Evolutionary conservation across 2,797 vertebrate genomes (phyloP).

Genomic region (Argyrosomus regius): DNA sequence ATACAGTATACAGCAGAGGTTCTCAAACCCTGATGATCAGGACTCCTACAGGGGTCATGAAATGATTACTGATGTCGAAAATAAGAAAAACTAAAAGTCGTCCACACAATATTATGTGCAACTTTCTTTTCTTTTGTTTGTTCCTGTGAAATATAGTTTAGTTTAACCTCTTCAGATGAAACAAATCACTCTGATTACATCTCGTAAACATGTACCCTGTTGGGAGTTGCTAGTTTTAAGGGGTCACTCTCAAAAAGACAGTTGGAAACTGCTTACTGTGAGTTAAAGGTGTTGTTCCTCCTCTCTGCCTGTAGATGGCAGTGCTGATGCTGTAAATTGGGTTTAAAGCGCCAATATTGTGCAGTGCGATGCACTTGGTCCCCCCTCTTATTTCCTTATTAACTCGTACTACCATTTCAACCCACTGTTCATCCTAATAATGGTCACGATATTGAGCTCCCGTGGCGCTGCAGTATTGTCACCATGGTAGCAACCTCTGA

Average conservation of each 20-base stretch:
- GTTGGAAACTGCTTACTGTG: not conserved
- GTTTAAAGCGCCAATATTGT: not conserved
- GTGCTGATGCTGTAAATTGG: conserved; percentile 23
- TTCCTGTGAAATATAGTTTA: not conserved
- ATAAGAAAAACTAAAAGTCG: not conserved
- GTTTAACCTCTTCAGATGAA: not conserved
- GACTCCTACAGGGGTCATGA: not conserved
- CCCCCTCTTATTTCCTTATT: conserved; percentile 23
- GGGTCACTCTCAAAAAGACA: not conserved
- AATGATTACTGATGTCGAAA: not conserved
- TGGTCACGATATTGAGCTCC: conserved; percentile 32
- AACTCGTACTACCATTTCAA: conserved; percentile 10
- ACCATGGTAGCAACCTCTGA: conserved; percentile 39
- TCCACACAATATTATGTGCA: not conserved
- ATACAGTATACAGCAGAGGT: not conserved
- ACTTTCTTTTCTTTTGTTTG: not conserved
- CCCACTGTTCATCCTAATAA: conserved; percentile 28
- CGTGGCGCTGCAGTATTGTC: conserved; percentile 12
- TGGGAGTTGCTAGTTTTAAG: not conserved
- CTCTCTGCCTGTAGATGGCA: conserved; percentile 68
- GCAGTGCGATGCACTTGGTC: conserved; percentile 20
- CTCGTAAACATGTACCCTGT: not conserved
- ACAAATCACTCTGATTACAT: not conserved
- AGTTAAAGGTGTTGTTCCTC: conserved; percentile 12
- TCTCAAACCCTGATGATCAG: not conserved